Conservation (phyloP, 2,888 invertebrate genomes). For the Noctua pronuba region DNA sequence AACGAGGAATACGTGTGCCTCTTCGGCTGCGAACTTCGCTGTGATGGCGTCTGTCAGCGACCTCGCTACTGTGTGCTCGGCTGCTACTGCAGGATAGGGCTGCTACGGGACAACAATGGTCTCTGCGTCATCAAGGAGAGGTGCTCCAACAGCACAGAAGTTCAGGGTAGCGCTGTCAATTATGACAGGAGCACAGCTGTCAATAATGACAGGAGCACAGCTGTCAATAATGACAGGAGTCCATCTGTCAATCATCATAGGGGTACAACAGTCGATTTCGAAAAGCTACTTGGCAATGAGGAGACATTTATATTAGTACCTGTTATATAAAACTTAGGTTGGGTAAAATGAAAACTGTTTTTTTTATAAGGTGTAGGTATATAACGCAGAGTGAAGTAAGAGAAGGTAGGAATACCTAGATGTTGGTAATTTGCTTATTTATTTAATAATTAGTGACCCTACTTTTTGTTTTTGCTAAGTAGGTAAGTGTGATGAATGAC, state of each 20-base stretch:
- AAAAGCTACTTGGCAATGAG: not conserved
- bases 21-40: conserved; percentile 80
- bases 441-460: not conserved
- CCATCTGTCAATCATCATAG: not conserved
- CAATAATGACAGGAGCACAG: not conserved
- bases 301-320: conserved; percentile 4
- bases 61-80: conserved; percentile 76
- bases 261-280: not conserved
- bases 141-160: conserved; percentile 56
- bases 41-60: conserved; percentile 70
- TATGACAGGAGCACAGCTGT: not conserved
- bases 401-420: not conserved
- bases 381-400: not conserved
- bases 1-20: conserved; percentile 81
- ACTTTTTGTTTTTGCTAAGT: not conserved
- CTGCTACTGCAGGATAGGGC: conserved; percentile 78
- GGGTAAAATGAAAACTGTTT: not conserved
- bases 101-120: conserved; percentile 71
- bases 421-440: not conserved
- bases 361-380: not conserved
- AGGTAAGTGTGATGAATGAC: not conserved
- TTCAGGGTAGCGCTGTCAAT: not conserved
- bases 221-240: not conserved
- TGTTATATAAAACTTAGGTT: not conserved
- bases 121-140: conserved; percentile 66